Conservation (phyloP, 2,888 invertebrate genomes). For the Chrysomela aeneicollis region DNA sequence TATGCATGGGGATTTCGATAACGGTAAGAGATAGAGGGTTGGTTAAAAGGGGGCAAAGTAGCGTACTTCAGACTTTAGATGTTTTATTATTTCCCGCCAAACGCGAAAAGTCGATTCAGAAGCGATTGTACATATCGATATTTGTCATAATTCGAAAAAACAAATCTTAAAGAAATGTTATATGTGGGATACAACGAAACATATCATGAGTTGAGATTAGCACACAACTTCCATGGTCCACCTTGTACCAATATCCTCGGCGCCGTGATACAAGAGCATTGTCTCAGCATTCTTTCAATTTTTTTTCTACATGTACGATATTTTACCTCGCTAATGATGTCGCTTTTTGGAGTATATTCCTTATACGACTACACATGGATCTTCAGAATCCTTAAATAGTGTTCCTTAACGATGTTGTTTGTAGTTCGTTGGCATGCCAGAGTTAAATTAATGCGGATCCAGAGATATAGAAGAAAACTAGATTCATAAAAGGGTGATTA, state of each 20-base stretch:
- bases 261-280: conserved; percentile 38
- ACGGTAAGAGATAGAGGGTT: too few relatives aligned
- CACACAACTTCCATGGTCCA: conserved; percentile 6
- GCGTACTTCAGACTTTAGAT: too few relatives aligned
- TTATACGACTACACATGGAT: conserved; percentile 43
- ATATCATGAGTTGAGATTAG: too few relatives aligned
- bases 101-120: too few relatives aligned
- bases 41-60: too few relatives aligned
- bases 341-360: conserved; percentile 52
- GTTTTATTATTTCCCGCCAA: too few relatives aligned
- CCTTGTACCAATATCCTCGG: conserved; percentile 30
- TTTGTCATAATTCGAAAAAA: too few relatives aligned
- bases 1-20: too few relatives aligned
- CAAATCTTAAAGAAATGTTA: too few relatives aligned
- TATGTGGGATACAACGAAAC: too few relatives aligned
- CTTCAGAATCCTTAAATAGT: conserved; percentile 41
- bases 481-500: background rate
- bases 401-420: conserved; percentile 32
- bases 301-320: conserved; percentile 28
- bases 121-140: too few relatives aligned
- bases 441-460: conserved; percentile 2
- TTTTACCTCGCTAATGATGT: conserved; percentile 54
- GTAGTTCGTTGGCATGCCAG: conserved; percentile 22
- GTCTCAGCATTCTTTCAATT: conserved; percentile 43
- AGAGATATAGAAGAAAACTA: background rate